Evolutionary conservation across 2,888 invertebrate species (phyloP).

Genomic region (Dusona sp.): DNA sequence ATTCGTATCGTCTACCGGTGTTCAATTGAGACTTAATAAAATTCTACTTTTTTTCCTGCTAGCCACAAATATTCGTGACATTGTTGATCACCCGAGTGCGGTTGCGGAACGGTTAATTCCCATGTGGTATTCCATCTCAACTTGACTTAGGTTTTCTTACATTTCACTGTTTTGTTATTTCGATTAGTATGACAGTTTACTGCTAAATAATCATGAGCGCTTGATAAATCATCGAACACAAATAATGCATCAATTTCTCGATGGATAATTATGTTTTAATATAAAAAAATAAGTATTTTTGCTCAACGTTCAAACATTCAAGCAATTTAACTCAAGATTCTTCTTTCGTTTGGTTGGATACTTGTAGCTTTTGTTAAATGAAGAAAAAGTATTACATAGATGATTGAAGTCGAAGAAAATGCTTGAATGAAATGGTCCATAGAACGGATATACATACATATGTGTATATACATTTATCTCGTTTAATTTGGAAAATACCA

Average conservation of each 20-base stretch:
- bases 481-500: constrained; percentile 69
- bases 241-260: background rate
- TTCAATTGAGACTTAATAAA: constrained; percentile 23
- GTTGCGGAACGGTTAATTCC: constrained; percentile 6
- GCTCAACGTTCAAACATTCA: too few species aligned
- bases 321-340: too few species aligned
- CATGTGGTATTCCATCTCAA: constrained; percentile 34
- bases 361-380: too few species aligned
- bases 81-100: constrained; percentile 17
- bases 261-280: background rate
- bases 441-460: constrained; percentile 7
- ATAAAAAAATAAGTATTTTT: too few species aligned
- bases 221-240: background rate
- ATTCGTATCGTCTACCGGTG: background rate
- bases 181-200: background rate
- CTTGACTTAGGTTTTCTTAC: background rate
- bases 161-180: background rate
- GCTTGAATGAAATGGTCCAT: constrained; percentile 6
- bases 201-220: background rate
- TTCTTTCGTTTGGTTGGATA: too few species aligned
- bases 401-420: background rate
- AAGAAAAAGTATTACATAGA: background rate
- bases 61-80: constrained; percentile 29
- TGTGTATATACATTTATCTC: constrained; percentile 56
- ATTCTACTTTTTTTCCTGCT: background rate